Conservation (phyloP, 1,140 invertebrate species). For the Episyrphus balteatus region DNA sequence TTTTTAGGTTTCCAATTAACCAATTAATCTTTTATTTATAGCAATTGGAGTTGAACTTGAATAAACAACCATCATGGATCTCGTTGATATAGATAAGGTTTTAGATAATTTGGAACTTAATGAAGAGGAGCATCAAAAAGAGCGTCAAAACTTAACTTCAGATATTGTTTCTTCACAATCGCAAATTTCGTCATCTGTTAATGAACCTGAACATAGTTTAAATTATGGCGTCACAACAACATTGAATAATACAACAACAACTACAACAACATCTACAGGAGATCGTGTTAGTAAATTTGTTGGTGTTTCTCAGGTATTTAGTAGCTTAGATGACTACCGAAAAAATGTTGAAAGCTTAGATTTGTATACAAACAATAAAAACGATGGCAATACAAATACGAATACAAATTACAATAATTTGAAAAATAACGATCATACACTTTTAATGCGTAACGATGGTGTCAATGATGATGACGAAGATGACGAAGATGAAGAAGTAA, state of each 20-base stretch:
- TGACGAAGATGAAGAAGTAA: slow-evolving; percentile 21
- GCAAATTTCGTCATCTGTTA: not conserved
- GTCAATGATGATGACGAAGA: slow-evolving; percentile 12
- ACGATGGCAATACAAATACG: slow-evolving; percentile 5
- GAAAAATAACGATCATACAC: not conserved
- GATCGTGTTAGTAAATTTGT: slow-evolving; percentile 19
- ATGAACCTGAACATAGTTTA: slow-evolving; percentile 2
- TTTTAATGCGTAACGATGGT: not conserved
- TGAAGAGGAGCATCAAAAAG: slow-evolving; percentile 20
- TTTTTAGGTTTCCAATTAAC: too few relatives aligned
- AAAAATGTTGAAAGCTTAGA: slow-evolving; percentile 38
- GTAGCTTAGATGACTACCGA: slow-evolving; percentile 51
- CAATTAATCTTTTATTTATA: too few relatives aligned
- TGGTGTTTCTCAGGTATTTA: slow-evolving; percentile 44
- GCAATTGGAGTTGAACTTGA: too few relatives aligned
- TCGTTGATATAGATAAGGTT: slow-evolving; percentile 75
- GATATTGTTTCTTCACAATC: not conserved
- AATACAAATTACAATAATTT: not conserved
- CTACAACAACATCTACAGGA: slow-evolving; percentile 3
- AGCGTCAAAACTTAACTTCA: slow-evolving; percentile 35
- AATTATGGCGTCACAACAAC: slow-evolving; percentile 5
- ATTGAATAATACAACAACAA: slow-evolving; percentile 4
- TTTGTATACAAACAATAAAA: slow-evolving; percentile 10
- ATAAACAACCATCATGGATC: slow-evolving; percentile 21
- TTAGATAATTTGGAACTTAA: slow-evolving; percentile 68